Conservation (phyloP, 2,888 invertebrate species). For the Andrena flavipes region DNA sequence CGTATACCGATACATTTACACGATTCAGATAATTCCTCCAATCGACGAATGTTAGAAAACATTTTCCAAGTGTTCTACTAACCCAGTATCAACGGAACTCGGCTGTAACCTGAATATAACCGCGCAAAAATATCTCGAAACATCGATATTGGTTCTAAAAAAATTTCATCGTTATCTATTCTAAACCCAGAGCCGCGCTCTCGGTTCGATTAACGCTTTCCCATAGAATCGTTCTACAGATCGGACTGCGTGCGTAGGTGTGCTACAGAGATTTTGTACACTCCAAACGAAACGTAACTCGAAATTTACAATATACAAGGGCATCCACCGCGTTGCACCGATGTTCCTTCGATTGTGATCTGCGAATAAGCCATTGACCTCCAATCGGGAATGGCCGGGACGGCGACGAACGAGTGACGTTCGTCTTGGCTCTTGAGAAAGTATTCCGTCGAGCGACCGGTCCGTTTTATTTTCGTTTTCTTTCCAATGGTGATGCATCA, state of each 20-base stretch:
- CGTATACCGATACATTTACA: neutral
- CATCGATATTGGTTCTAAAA: neutral
- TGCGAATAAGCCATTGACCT: slow-evolving; percentile 21
- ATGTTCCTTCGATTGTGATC: slow-evolving; percentile 6
- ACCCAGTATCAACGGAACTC: neutral
- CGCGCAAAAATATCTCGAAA: neutral
- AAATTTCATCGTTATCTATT: neutral
- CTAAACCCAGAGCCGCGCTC: neutral
- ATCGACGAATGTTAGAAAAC: neutral
- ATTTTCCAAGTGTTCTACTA: neutral
- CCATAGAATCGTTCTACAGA: neutral
- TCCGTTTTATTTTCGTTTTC: neutral
- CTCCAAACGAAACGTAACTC: slow-evolving; percentile 20
- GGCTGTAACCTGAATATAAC: neutral
- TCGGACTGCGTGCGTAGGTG: slow-evolving; percentile 10
- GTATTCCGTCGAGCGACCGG: slow-evolving; percentile 29
- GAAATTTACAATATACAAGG: slow-evolving; percentile 30
- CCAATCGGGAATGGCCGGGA: neutral
- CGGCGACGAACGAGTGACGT: neutral
- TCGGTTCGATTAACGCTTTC: neutral
- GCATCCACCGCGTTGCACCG: slow-evolving; percentile 11
- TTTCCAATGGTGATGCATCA: slow-evolving; percentile 28
- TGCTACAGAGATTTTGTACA: slow-evolving; percentile 16
- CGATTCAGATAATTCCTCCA: neutral
- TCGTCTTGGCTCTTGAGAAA: slow-evolving; percentile 16